Conservation (phyloP, 2,113 vertebrate genomes). For the Dolichallabes microphthalmus region DNA sequence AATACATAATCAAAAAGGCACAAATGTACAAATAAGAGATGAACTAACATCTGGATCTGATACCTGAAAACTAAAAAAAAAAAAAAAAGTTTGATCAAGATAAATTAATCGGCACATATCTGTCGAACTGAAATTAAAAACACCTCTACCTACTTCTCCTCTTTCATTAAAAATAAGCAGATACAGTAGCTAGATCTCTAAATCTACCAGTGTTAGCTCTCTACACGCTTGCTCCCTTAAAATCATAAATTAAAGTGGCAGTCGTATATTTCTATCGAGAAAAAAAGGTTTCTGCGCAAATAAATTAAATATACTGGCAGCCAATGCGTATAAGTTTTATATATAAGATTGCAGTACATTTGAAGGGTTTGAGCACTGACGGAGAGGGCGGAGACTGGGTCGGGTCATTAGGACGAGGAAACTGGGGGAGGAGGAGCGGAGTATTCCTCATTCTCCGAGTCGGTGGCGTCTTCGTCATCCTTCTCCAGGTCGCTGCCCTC, state of each 20-base stretch:
- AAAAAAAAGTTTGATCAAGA: constrained; percentile 40
- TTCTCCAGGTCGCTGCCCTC: constrained; percentile 96
- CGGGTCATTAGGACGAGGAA: constrained; percentile 65
- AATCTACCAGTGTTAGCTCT: constrained; percentile 51
- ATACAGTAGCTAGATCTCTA: constrained; percentile 38
- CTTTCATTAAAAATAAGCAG: constrained; percentile 33
- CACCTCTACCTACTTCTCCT: constrained; percentile 18
- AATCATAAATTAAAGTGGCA: constrained; percentile 57
- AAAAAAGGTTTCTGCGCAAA: constrained; percentile 63
- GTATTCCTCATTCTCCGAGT: constrained; percentile 91
- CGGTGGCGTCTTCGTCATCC: constrained; percentile 86
- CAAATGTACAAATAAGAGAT: constrained; percentile 78
- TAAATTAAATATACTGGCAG: constrained; percentile 76
- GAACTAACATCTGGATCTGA: constrained; percentile 63
- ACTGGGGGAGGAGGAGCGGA: constrained; percentile 70
- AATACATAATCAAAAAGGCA: constrained; percentile 86
- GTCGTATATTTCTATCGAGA: constrained; percentile 61
- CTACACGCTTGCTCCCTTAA: constrained; percentile 43
- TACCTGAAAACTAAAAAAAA: constrained; percentile 49
- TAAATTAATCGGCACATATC: constrained; percentile 10
- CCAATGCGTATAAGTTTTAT: constrained; percentile 81
- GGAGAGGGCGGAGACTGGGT: constrained; percentile 53
- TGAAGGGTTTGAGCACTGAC: constrained; percentile 72
- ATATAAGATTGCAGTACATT: constrained; percentile 80
- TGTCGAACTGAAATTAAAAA: constrained; percentile 44